A percentile compares a stretch with the other conserved stretches of the same genome.
Conservation (phyloP, 2,888 invertebrate species). For the Phasia obesa region DNA sequence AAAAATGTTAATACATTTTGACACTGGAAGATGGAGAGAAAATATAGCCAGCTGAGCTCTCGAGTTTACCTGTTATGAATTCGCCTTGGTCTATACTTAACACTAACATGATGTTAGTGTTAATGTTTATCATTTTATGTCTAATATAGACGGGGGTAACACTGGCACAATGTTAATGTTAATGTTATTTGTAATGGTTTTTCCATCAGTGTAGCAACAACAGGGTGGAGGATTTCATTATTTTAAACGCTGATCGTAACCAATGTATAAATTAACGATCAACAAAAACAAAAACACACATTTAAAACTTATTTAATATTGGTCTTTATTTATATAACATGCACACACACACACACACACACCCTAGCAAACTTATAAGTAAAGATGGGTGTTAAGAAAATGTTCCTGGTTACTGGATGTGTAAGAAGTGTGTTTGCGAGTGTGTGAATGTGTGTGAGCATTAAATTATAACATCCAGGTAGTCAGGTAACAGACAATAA, state of each 20-base stretch:
- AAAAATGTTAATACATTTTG: too few species aligned
- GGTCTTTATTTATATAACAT: constrained; percentile 8
- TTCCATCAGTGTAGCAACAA: neutral
- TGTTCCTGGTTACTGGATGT: constrained; percentile 16
- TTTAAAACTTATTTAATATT: constrained; percentile 34
- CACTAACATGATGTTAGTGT: too few species aligned
- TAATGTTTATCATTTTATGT: too few species aligned
- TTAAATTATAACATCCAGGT: constrained; percentile 68
- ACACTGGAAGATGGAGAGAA: too few species aligned
- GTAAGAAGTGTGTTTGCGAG: constrained; percentile 4
- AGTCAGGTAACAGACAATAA: constrained; percentile 56
- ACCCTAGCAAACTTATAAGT: neutral
- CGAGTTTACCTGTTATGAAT: too few species aligned
- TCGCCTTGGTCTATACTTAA: too few species aligned
- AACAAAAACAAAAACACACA: neutral
- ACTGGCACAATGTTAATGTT: too few species aligned
- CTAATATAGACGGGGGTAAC: too few species aligned
- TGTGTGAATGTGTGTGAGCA: constrained; percentile 30
- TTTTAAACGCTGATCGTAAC: constrained; percentile 21
- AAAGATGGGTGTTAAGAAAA: constrained; percentile 29
- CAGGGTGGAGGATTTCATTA: constrained; percentile 9
- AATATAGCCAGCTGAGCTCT: too few species aligned
- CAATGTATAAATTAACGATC: constrained; percentile 61
- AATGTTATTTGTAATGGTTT: too few species aligned
- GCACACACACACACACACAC: neutral